Percentiles rank a stretch among this genome's conserved stretches.
These are phyloP conservation scores for Drosophila pseudotalamancana DNA, from an alignment of 2,888 invertebrate genomes.

Conservation along the genomic window DNA sequence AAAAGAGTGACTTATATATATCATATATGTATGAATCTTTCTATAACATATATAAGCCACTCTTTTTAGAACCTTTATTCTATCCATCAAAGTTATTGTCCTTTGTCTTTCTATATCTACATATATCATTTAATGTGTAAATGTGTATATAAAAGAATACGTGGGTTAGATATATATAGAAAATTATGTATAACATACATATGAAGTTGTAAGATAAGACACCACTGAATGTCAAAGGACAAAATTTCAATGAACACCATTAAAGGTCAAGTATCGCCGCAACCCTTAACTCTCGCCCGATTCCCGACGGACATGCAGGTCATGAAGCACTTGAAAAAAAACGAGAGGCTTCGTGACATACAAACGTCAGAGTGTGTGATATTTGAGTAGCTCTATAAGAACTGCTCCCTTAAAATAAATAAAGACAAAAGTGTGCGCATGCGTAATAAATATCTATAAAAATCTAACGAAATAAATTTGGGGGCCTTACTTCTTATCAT, in stretches of 20 bases:
- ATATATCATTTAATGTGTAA: too few species aligned
- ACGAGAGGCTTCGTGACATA: slow-evolving; percentile 14
- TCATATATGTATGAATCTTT: too few species aligned
- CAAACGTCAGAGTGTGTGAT: slow-evolving; percentile 8
- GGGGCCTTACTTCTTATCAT: slow-evolving; percentile 16
- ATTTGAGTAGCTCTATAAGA: slow-evolving; percentile 31
- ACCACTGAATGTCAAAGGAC: too few species aligned
- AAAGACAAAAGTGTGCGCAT: slow-evolving; percentile 21
- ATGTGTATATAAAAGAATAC: too few species aligned
- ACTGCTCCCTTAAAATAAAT: slow-evolving; percentile 10
- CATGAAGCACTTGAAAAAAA: slow-evolving; percentile 49
- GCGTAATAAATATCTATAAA: slow-evolving; percentile 56
- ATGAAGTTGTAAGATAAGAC: background rate
- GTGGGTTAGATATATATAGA: background rate
- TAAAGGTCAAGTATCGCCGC: background rate
- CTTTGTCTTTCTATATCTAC: too few species aligned
- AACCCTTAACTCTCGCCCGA: background rate
- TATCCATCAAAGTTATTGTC: too few species aligned
- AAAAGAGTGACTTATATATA: too few species aligned
- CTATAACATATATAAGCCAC: too few species aligned
- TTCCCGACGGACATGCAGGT: background rate
- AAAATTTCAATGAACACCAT: background rate
- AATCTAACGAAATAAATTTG: slow-evolving; percentile 42
- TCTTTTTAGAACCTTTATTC: too few species aligned
- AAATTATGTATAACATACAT: background rate